A percentile compares a stretch with the other conserved stretches of the same genome.
phyloP scores from a whole-genome alignment of 1,140 invertebrate genomes.

The Spodoptera frugiperda region DNA sequence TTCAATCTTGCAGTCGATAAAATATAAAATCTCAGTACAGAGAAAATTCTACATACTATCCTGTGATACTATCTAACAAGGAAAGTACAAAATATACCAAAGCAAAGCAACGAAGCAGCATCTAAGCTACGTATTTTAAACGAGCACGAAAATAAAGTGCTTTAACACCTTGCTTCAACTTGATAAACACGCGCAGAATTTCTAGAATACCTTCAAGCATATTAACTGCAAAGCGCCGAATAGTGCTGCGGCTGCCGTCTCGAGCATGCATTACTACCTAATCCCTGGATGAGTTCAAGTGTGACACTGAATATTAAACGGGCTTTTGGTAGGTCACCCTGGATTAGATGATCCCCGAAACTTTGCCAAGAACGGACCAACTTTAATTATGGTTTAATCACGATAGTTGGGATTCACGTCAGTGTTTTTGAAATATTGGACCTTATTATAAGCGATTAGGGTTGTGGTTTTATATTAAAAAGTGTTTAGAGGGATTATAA shows the following conservation, averaged over 20 bases:
- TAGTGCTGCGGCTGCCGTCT: slow-evolving; percentile 32
- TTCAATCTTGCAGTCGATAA: too few relatives aligned
- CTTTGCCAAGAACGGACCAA: slow-evolving; percentile 65
- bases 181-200: neutral
- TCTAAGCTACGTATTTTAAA: neutral
- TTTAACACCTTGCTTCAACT: neutral
- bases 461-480: neutral
- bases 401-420: slow-evolving; percentile 50
- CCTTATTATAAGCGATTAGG: neutral
- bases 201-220: slow-evolving; percentile 10
- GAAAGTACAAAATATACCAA: neutral
- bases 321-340: slow-evolving; percentile 63
- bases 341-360: slow-evolving; percentile 70
- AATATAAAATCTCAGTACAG: too few relatives aligned
- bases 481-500: too few relatives aligned
- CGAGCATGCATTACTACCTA: slow-evolving; percentile 59
- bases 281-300: slow-evolving; percentile 67
- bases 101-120: neutral
- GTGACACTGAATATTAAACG: slow-evolving; percentile 75
- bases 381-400: slow-evolving; percentile 70
- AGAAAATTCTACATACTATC: too few relatives aligned
- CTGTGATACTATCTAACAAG: too few relatives aligned
- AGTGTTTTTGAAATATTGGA: slow-evolving; percentile 26
- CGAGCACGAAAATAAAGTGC: slow-evolving; percentile 14
- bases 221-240: slow-evolving; percentile 35